Base-by-base conservation (phyloP, 2,888 invertebrate species). In the Volucella bombylans region DNA sequence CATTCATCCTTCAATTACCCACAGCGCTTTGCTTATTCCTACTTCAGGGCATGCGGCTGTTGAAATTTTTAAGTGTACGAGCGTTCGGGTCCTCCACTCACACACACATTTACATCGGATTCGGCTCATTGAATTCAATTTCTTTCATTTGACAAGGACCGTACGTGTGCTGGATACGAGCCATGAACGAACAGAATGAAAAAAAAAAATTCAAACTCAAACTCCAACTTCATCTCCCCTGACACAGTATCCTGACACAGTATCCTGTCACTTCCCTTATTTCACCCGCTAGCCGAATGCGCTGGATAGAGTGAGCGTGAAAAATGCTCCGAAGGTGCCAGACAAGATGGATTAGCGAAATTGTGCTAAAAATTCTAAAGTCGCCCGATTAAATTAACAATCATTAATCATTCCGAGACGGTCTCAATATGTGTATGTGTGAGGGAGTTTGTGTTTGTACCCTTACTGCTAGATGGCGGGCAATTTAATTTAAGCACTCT, bases 371-470 rank as follows among this genome's bases (percentile, higher is more conserved):
- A 85, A 85, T 85, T 85, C 81, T 85, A 85, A 85, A 85, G 76
- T 81, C 85, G 72, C 81, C 81, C 85, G 85, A 85, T 85, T 85
- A 85, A 85, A 85, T 85, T 85, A 85, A 85, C 85, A 85, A 72
- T 64, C 81, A 85, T 85, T 81, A 85, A 85, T 85, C 85, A 85
- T 85, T 68, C 61, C 77, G 76, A 72, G 76, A 49, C 72, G 81
- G 54, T 57, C 49, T 43, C 54, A 57, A 8, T 47, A 10, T 6
- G 79, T 6, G 38, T n/a, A 23, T 49, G 31, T 10, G 65, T 65
- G 52, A 12, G 54, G 8, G 47, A 31, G 31, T 41, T 1, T 11
- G 38, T 41, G 39, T 15, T 10, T 71, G 10, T 12, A 31, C 6
- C 31, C 2, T 31, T 23, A 14, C 49, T 23, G 10, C 4, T 62